These are phyloP conservation scores for Rhogogaster chlorosoma DNA, from an alignment of 2,888 invertebrate genomes.

Conservation along the genomic window DNA sequence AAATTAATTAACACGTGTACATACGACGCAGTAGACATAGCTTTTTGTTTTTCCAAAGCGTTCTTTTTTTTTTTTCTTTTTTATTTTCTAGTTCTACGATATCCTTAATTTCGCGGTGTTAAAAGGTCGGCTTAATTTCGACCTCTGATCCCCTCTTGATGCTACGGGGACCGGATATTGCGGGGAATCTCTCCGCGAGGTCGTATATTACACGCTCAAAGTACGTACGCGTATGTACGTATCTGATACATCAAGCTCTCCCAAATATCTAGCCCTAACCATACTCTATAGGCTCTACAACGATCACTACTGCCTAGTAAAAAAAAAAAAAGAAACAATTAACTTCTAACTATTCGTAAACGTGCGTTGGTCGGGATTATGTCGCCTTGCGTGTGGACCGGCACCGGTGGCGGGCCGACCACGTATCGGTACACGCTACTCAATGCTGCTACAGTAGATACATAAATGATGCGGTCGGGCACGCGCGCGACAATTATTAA, in stretches of 20 bases:
- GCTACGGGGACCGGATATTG: not conserved
- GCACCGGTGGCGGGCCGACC: not conserved
- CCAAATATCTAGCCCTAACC: slow-evolving; percentile 56
- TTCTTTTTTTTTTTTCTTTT: not conserved
- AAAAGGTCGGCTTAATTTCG: not conserved
- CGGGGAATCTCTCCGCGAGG: not conserved
- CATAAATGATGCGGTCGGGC: not conserved
- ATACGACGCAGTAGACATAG: no score
- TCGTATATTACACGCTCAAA: not conserved
- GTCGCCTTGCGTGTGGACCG: not conserved
- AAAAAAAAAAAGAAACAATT: no score
- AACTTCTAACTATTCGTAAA: not conserved
- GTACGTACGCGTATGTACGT: not conserved
- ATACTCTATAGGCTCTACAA: not conserved
- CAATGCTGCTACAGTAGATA: not conserved
- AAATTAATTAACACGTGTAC: no score
- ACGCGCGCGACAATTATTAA: not conserved
- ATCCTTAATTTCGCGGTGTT: not conserved
- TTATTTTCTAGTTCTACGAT: not conserved
- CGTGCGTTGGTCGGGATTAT: not conserved
- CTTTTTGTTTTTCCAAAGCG: not conserved
- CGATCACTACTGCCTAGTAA: not conserved
- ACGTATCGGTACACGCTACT: not conserved
- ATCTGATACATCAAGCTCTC: slow-evolving; percentile 63
- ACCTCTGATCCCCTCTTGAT: not conserved